These are phyloP conservation scores for Mythimna albipuncta DNA, from an alignment of 2,888 invertebrate species.

Conservation along the genomic window DNA sequence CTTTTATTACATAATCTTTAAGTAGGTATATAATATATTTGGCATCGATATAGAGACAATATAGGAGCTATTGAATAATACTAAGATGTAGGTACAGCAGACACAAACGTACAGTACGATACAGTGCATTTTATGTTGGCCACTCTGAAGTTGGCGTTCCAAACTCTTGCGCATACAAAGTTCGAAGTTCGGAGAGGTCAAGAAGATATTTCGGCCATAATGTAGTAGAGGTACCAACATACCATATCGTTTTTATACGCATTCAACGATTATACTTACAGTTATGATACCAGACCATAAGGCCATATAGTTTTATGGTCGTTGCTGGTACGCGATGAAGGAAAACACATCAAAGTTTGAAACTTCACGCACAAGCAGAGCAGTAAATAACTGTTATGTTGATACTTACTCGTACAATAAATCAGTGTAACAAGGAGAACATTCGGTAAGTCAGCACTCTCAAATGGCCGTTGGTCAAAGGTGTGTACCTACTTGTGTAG, in stretches of 20 bases:
- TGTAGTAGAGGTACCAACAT: too few species aligned
- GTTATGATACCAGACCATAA: too few species aligned
- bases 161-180: not conserved
- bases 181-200: too few species aligned
- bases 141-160: too few species aligned
- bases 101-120: not conserved
- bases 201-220: too few species aligned
- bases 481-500: slow-evolving; percentile 34
- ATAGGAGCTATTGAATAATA: not conserved
- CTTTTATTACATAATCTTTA: not conserved
- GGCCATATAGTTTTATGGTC: too few species aligned
- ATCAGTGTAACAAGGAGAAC: slow-evolving; percentile 14
- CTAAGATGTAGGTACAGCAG: not conserved
- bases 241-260: too few species aligned
- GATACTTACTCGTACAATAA: slow-evolving; percentile 4
- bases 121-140: too few species aligned
- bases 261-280: too few species aligned
- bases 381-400: not conserved
- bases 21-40: not conserved
- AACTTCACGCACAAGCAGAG: not conserved
- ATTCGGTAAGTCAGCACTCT: slow-evolving; percentile 32
- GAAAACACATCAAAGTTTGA: not conserved
- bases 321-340: too few species aligned
- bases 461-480: slow-evolving; percentile 51
- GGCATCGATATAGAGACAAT: not conserved